These are phyloP conservation scores for Myrmecophaga tridactyla DNA, from an alignment of 2,113 vertebrate species.

Conservation along the genomic window DNA sequence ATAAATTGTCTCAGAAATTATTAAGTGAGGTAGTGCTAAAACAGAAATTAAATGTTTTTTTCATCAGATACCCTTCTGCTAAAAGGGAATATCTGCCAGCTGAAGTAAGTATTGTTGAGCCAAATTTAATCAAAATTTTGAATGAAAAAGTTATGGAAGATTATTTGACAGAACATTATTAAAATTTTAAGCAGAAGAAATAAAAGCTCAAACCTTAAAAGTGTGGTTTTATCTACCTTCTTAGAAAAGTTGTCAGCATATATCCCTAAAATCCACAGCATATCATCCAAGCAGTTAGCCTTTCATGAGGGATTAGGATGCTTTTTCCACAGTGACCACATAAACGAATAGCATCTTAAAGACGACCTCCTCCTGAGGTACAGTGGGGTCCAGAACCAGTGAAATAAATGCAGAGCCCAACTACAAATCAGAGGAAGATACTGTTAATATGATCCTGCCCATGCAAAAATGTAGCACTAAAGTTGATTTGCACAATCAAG, in stretches of 20 bases:
- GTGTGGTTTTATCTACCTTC: neutral
- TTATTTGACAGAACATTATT: neutral
- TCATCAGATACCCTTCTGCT: neutral
- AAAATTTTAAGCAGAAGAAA: slow-evolving; percentile 28
- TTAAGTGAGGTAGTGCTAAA: neutral
- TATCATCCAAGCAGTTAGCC: neutral
- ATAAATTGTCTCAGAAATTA: neutral
- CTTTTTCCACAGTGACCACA: neutral
- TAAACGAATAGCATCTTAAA: neutral
- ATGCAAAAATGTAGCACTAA: neutral
- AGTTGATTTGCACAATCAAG: neutral
- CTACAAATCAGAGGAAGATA: neutral
- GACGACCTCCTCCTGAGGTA: neutral
- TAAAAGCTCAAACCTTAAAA: neutral
- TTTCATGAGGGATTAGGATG: neutral
- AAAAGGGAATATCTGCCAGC: neutral
- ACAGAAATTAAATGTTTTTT: neutral
- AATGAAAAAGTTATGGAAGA: neutral
- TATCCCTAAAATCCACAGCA: neutral
- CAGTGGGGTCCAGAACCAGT: neutral
- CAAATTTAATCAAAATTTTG: neutral
- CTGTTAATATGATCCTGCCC: neutral
- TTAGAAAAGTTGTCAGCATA: neutral
- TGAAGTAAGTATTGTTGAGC: neutral
- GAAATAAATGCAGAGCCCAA: neutral